phyloP scores from a whole-genome alignment of 2,888 invertebrate genomes.

The Plusia festucae region DNA sequence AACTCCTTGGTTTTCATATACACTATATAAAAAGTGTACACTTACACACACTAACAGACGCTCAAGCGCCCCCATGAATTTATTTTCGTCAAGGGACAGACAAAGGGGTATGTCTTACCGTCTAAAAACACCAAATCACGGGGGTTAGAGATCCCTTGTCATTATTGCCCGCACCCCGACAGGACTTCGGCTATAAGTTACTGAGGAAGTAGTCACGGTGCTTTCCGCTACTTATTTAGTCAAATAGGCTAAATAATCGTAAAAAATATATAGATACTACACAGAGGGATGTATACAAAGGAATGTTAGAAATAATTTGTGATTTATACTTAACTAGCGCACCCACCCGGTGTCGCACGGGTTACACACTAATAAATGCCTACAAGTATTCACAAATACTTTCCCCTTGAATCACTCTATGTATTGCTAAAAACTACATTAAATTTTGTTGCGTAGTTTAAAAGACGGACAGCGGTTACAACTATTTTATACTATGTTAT shows the following conservation, averaged over 20 bases:
- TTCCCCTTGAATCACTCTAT: too few species aligned
- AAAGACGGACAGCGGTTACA: too few species aligned
- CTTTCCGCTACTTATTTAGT: constrained; percentile 2
- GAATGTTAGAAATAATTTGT: too few species aligned
- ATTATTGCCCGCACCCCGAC: constrained; percentile 4
- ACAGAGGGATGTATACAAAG: too few species aligned
- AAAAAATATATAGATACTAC: background rate
- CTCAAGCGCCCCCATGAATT: constrained; percentile 4
- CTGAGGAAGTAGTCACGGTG: constrained; percentile 1
- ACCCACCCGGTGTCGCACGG: too few species aligned
- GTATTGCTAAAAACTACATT: too few species aligned
- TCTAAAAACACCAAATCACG: constrained; percentile 4
- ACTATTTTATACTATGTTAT: too few species aligned
- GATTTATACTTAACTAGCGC: too few species aligned
- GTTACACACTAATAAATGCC: too few species aligned
- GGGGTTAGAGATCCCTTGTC: constrained; percentile 4
- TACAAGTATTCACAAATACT: too few species aligned
- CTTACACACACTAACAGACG: background rate
- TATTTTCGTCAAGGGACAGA: constrained; percentile 4
- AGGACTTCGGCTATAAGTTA: constrained; percentile 1
- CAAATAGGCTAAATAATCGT: constrained; percentile 1
- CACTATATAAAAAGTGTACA: background rate
- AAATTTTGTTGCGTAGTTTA: too few species aligned
- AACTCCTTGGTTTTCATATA: background rate
- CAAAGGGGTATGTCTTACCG: constrained; percentile 4